These are phyloP conservation scores for Alcedo atthis DNA, from an alignment of 2,797 vertebrate genomes.

Conservation along the genomic window DNA sequence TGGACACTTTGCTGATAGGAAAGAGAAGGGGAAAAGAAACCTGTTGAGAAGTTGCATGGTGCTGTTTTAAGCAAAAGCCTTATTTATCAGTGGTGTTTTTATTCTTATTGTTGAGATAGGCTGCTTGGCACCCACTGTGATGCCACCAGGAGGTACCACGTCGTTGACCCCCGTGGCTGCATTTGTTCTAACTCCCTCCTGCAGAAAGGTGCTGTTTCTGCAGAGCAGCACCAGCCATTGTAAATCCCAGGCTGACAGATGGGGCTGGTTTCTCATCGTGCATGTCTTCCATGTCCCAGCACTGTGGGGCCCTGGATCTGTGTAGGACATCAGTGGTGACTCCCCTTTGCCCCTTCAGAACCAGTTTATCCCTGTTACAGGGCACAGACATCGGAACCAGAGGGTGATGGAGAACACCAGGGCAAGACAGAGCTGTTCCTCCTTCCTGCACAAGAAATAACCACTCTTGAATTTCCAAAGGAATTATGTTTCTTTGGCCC, in stretches of 20 bases:
- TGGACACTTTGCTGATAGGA: background rate
- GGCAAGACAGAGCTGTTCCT: background rate
- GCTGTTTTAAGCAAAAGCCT: background rate
- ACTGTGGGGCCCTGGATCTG: background rate
- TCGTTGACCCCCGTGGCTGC: rapidly evolving
- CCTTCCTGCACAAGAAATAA: background rate
- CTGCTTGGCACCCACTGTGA: background rate
- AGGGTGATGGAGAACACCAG: background rate
- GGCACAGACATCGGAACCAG: background rate
- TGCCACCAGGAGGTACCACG: background rate
- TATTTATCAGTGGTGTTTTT: background rate
- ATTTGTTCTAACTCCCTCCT: background rate
- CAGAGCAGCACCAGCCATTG: background rate
- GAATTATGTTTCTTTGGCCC: background rate
- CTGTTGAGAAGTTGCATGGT: rapidly evolving
- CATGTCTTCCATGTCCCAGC: background rate
- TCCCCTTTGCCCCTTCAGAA: background rate
- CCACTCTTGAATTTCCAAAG: background rate
- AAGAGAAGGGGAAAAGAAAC: background rate
- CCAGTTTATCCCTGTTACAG: background rate
- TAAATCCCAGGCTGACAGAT: background rate
- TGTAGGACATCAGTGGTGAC: background rate
- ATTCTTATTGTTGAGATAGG: background rate
- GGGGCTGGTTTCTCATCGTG: background rate
- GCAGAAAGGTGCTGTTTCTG: background rate